phyloP scores from a whole-genome alignment of 2,888 invertebrate species.

The Serripes groenlandicus region DNA sequence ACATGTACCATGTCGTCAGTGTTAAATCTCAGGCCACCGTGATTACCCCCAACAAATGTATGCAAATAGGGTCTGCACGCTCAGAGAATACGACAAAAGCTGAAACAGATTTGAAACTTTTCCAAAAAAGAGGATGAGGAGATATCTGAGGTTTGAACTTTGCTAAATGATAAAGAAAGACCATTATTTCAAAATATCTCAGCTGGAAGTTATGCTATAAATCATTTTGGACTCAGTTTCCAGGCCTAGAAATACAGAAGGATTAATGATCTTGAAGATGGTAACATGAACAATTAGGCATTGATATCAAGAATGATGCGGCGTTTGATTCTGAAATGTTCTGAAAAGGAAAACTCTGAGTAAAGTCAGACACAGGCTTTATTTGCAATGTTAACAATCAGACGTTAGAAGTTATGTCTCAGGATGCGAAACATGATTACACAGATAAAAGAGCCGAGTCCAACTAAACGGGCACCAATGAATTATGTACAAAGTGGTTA shows the following conservation, averaged over 20 bases:
- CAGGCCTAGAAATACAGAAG: constrained; percentile 18
- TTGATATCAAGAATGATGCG: constrained; percentile 19
- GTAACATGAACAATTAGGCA: too few species aligned
- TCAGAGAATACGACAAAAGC: too few species aligned
- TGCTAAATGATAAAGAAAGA: too few species aligned
- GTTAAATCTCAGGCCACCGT: background rate
- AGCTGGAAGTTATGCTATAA: too few species aligned
- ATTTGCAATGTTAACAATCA: constrained; percentile 14
- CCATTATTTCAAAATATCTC: background rate
- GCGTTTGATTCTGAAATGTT: background rate
- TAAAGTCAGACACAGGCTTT: background rate
- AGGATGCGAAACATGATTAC: constrained; percentile 24
- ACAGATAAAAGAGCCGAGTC: background rate
- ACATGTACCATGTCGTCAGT: constrained; percentile 27
- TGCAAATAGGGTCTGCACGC: too few species aligned
- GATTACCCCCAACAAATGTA: too few species aligned
- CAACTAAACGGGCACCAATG: constrained; percentile 32
- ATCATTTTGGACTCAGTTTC: constrained; percentile 7
- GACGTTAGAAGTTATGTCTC: background rate
- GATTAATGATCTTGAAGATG: too few species aligned
- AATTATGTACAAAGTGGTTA: too few species aligned
- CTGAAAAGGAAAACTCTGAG: background rate
- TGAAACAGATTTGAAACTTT: background rate
- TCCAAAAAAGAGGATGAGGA: constrained; percentile 13
- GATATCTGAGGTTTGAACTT: too few species aligned